phyloP scores from a whole-genome alignment of 2,113 vertebrate genomes.

The Rhodinocichla rosea region DNA sequence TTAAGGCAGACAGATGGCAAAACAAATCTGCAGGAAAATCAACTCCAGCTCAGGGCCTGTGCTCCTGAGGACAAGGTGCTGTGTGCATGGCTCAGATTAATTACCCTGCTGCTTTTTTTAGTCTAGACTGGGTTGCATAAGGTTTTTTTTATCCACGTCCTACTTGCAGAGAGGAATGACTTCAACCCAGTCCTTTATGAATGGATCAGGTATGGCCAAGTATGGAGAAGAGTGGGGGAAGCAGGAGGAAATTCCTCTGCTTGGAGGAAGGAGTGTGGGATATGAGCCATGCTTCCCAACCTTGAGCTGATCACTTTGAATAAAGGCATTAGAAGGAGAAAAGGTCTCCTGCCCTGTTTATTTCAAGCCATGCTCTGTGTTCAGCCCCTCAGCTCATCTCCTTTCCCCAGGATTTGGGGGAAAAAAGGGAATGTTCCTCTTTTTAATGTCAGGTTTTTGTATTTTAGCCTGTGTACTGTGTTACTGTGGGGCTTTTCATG shows the following conservation, averaged over 20 bases:
- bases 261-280: background rate
- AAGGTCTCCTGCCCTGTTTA: no score
- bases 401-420: background rate
- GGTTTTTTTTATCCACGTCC: background rate
- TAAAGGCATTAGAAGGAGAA: no score
- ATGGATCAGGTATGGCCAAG: background rate
- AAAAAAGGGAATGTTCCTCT: background rate
- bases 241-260: background rate
- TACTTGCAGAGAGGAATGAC: background rate
- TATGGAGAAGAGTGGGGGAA: background rate
- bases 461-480: background rate
- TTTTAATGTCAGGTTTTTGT: accelerated
- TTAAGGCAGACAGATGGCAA: conserved; percentile 39
- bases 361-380: background rate
- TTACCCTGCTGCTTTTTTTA: background rate
- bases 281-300: background rate
- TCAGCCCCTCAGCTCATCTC: background rate
- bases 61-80: conserved; percentile 30
- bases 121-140: background rate
- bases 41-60: background rate
- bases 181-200: background rate
- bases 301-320: no score
- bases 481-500: background rate
- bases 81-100: background rate
- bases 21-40: conserved; percentile 37